Base-by-base conservation (phyloP, 1,140 invertebrate genomes). In the Habropoda laboriosa region DNA sequence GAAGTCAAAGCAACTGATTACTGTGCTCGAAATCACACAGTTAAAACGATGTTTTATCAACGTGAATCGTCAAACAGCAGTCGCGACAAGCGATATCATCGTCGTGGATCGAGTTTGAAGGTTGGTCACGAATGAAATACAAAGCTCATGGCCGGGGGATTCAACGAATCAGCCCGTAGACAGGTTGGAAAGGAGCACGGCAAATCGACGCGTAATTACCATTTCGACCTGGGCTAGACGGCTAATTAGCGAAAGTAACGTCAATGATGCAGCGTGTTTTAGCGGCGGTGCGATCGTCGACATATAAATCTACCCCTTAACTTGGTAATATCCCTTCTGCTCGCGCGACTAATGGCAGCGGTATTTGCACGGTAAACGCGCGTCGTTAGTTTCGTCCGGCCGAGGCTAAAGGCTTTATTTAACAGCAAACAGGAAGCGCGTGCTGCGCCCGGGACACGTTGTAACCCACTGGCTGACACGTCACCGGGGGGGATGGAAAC, bases 381-480 rank as follows among this genome's bases (percentile, higher is more conserved):
- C 79, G 67, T 79, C 71, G 60, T 87, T 75, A 86, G 79, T 73
- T 81, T 79, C 55, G 71, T 76, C 49, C 74, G 58, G 40, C 3
- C 24, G 68, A 63, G 68, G 68, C 53, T 73, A 74, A 63, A 74
- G 61, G 51, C 66, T 86, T 86, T 87, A 87, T 87, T 80, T 75
- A 75, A 83, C 45, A 63, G 57, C 61, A 78, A 85, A 80, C 60
- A 80, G 42, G 42, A 47, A 71, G 35, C 73, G 64, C 64, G 61
- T 55, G 63, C 73, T 55, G 35, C 40, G 63, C 45, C 18, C 35
- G 21, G 32, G 45, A 49, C 30, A 67, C 42, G 51, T 32, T 58
- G 63, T 57, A 67, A 68, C 64, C 16, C 51, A 16, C 40, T 21
- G 64, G 45, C 40, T 35, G 30, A 13, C 45, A 18, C n/a, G 64